Percentiles rank a stretch among this genome's conserved stretches.
Evolutionary conservation across 64 coral and sea anemone genomes (phyloP).

Genomic region (Catalaphyllia jardinei): DNA sequence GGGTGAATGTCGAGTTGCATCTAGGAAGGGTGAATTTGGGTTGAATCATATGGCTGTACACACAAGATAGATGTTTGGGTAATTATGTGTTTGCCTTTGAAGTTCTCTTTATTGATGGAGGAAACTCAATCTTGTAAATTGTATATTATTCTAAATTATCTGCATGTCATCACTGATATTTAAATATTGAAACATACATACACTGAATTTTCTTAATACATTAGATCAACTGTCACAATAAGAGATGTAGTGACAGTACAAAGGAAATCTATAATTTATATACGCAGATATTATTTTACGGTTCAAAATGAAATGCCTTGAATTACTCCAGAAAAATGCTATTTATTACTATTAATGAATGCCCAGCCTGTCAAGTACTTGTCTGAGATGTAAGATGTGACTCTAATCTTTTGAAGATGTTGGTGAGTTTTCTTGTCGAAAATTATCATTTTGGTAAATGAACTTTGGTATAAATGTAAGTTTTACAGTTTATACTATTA

Average conservation of each 20-base stretch:
- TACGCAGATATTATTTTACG: background rate
- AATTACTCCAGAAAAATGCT: conserved; percentile 2
- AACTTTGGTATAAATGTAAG: background rate
- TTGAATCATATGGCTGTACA: background rate
- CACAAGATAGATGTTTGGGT: background rate
- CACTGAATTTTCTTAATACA: background rate
- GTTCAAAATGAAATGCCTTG: background rate
- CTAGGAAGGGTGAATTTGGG: background rate
- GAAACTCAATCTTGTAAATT: conserved; percentile 3
- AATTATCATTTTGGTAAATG: background rate
- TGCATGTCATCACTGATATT: background rate
- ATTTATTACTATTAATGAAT: conserved; percentile 29
- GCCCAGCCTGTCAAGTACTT: background rate
- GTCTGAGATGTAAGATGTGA: background rate
- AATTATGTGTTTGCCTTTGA: background rate
- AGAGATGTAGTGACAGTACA: background rate
- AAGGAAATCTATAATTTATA: conserved; percentile 22
- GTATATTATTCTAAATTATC: conserved; percentile 30
- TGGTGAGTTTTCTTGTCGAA: background rate
- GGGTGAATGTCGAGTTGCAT: background rate
- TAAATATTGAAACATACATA: background rate
- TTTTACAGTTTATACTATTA: no score
- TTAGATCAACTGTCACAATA: background rate
- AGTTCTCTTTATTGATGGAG: background rate
- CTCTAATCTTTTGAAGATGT: background rate